Evolutionary conservation across 2,888 invertebrate species (phyloP).

Genomic region (Eilema depressum): DNA sequence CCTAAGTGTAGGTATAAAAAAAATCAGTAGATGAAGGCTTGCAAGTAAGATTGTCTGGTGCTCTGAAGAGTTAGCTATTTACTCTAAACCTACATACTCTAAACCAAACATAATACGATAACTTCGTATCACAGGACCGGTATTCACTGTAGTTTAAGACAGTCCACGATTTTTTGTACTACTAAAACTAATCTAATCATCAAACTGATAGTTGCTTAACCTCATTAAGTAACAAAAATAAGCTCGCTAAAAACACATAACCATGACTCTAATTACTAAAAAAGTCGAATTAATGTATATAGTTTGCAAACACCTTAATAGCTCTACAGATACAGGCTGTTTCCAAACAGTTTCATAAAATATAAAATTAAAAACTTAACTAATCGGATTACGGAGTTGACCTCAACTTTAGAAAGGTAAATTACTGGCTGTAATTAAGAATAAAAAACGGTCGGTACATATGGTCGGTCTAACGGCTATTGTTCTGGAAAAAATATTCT

Average conservation of each 20-base stretch:
- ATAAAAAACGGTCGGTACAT: conserved; percentile 71
- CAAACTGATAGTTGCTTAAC: background rate
- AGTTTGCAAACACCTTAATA: conserved; percentile 15
- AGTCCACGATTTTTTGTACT: background rate
- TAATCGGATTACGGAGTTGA: conserved; percentile 63
- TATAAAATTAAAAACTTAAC: conserved; percentile 53
- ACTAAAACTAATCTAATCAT: background rate
- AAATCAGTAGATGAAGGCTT: too few species aligned
- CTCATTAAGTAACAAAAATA: conserved; percentile 3
- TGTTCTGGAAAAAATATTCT: conserved; percentile 81
- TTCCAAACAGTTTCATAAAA: conserved; percentile 38
- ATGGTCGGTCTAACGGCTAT: conserved; percentile 68
- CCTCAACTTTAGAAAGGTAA: conserved; percentile 76
- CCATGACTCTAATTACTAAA: background rate
- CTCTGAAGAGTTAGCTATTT: too few species aligned
- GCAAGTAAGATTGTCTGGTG: too few species aligned
- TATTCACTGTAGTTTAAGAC: background rate
- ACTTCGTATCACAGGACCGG: background rate
- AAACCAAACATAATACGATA: background rate
- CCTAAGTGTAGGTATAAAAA: too few species aligned
- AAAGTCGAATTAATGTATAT: conserved; percentile 6
- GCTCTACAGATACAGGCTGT: conserved; percentile 37
- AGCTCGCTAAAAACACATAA: conserved; percentile 1
- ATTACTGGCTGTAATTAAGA: conserved; percentile 71
- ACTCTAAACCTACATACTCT: too few species aligned